phyloP scores from a whole-genome alignment of 2,888 invertebrate genomes.

The Sphaerophoria rueppellii region DNA sequence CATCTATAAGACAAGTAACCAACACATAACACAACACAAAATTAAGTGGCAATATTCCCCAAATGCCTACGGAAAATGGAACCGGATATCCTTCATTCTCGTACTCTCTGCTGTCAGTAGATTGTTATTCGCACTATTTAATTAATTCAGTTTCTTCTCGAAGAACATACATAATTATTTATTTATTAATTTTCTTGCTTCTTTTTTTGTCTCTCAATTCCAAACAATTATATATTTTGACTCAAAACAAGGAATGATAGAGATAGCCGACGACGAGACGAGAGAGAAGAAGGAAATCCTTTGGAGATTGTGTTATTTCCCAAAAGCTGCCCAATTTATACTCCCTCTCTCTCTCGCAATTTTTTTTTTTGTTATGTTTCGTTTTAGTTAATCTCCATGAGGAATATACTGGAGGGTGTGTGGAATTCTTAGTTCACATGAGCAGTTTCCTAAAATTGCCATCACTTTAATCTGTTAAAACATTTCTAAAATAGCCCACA shows the following conservation, averaged over 20 bases:
- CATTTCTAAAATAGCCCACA: constrained; percentile 56
- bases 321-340: constrained; percentile 60
- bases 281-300: constrained; percentile 5
- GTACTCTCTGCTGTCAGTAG: background rate
- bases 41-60: constrained; percentile 30
- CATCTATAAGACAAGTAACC: background rate
- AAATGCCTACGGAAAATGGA: background rate
- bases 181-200: background rate
- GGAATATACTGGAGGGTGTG: background rate
- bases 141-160: constrained; percentile 22
- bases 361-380: background rate
- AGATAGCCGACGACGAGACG: background rate
- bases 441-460: constrained; percentile 59
- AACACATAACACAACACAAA: constrained; percentile 9
- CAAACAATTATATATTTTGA: constrained; percentile 22
- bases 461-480: constrained; percentile 64
- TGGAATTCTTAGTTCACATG: background rate
- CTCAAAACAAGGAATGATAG: background rate
- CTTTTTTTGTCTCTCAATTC: background rate
- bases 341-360: background rate
- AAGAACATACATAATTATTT: constrained; percentile 20
- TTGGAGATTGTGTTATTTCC: constrained; percentile 60
- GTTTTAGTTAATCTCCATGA: constrained; percentile 32
- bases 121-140: background rate
- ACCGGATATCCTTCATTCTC: too few relatives aligned